Conservation (phyloP, 2,888 invertebrate genomes). For the Drosophila acutilabella region DNA sequence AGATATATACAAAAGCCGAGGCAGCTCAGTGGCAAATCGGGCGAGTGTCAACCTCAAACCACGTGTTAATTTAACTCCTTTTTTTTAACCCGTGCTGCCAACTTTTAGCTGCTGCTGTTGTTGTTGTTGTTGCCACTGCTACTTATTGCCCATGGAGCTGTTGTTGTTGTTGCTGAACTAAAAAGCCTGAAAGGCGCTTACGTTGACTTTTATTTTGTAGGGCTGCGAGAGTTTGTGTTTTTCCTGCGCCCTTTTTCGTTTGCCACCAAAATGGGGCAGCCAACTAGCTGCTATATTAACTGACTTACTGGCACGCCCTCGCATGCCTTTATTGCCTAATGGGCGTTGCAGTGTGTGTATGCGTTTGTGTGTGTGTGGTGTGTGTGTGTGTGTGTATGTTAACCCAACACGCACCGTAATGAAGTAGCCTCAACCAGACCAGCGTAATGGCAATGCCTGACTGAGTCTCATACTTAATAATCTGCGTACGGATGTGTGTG, state of each 20-base stretch:
- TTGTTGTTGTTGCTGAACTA: constrained; percentile 61
- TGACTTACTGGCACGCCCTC: constrained; percentile 72
- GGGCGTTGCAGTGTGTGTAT: constrained; percentile 31
- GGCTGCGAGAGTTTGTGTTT: constrained; percentile 59
- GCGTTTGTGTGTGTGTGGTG: constrained; percentile 43
- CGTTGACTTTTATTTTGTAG: constrained; percentile 67
- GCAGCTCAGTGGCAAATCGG: constrained; percentile 69
- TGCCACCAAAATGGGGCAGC: constrained; percentile 60
- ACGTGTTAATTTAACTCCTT: constrained; percentile 78
- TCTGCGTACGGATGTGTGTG: constrained; percentile 41
- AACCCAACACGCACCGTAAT: constrained; percentile 77
- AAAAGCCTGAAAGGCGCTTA: constrained; percentile 78
- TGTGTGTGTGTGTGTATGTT: constrained; percentile 45
- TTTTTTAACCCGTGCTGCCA: constrained; percentile 34
- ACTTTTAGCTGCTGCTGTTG: background rate
- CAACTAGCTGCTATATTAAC: constrained; percentile 78
- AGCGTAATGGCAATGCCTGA: constrained; percentile 71
- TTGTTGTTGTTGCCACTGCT: constrained; percentile 19
- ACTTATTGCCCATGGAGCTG: constrained; percentile 52
- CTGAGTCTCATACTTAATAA: constrained; percentile 77
- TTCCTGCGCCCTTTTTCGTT: constrained; percentile 38
- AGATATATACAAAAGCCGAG: constrained; percentile 71
- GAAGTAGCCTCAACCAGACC: constrained; percentile 71
- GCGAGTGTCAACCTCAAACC: constrained; percentile 76
- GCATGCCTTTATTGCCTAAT: constrained; percentile 41